Conservation (phyloP, 2,113 vertebrate genomes). For the Trochalopteron elliotii region DNA sequence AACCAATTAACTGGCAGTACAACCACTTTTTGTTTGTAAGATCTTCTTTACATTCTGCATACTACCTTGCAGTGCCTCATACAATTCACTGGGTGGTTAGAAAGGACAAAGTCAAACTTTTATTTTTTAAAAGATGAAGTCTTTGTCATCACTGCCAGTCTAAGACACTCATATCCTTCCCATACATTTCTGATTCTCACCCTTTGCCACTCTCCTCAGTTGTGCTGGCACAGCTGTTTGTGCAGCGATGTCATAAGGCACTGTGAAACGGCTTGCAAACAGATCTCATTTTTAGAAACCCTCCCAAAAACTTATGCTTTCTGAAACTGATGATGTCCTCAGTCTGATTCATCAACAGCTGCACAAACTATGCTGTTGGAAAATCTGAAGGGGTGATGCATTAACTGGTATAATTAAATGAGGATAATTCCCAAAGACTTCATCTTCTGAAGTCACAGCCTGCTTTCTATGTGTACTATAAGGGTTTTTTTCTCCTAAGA, state of each 20-base stretch:
- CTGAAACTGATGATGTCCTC: not conserved
- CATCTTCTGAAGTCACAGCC: not conserved
- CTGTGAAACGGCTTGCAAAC: not conserved
- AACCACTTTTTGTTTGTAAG: not conserved
- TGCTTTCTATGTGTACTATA: not conserved
- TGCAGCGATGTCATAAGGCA: not conserved
- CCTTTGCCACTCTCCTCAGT: not conserved
- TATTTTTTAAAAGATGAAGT: not conserved
- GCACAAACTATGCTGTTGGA: not conserved
- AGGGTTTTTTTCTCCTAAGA: not conserved
- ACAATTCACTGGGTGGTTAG: not conserved
- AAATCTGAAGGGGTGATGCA: not conserved
- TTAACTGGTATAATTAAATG: not conserved
- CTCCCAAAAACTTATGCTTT: not conserved
- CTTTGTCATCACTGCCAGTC: not conserved
- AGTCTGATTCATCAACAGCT: constrained; percentile 53
- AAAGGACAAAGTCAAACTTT: not conserved
- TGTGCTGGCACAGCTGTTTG: not conserved
- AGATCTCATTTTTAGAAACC: not conserved
- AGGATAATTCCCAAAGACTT: not conserved
- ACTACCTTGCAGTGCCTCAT: not conserved
- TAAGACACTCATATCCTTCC: not conserved
- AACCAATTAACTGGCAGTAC: not conserved
- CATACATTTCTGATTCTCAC: not conserved
- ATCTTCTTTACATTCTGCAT: not conserved